Base-by-base conservation (phyloP, 2,797 vertebrate species). In the Florisuga fusca region DNA sequence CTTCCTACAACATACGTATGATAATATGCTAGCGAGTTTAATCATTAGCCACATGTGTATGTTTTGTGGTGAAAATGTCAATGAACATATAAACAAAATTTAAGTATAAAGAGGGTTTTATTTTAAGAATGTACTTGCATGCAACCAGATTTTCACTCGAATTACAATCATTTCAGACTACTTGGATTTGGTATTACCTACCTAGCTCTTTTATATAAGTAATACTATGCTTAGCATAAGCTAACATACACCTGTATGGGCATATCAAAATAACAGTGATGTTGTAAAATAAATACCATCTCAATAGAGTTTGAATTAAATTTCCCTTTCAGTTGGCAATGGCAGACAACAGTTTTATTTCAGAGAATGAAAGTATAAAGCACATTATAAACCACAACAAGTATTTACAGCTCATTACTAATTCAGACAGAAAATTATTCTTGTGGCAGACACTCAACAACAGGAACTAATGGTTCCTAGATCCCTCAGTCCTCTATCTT, bases 321-420 rank as follows among this genome's bases (percentile, higher is more conserved):
- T 87, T 89, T 89, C 45, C 78, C 88, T 51, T 36, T 80, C 77
- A 76, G 72, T 83, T 90, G 94, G 45, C 45, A 51, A 57, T 46
- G 48, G 89, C 68, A 84, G 58, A 54, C 72, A 88, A 72, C 23
- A 88, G 59, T 55, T 55, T 21, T 67, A 58, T 58, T 81, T 87
- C 85, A 84, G 69, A 92, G 94, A 90, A 67, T 84, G 75, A 74
- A 93, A 69, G 76, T 63, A 57, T 43, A 55, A 80, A 94, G 54
- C 69, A 71, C 0, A 2, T 58, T 86, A 25, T 38, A 50, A 85
- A 95, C 84, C 64, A 93, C 22, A 69, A 13, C 20, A 64, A 86
- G 18, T 68, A 63, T 21, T 67, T 43, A 34, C 6, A 87, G 78
- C 31, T 94, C 6, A 1, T 46, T 61, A 54, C 50, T 36, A 62